Percentiles rank a stretch among this genome's conserved stretches.
Evolutionary conservation across 2,113 vertebrate genomes (phyloP).

Genomic region (Dasypus novemcinctus): DNA sequence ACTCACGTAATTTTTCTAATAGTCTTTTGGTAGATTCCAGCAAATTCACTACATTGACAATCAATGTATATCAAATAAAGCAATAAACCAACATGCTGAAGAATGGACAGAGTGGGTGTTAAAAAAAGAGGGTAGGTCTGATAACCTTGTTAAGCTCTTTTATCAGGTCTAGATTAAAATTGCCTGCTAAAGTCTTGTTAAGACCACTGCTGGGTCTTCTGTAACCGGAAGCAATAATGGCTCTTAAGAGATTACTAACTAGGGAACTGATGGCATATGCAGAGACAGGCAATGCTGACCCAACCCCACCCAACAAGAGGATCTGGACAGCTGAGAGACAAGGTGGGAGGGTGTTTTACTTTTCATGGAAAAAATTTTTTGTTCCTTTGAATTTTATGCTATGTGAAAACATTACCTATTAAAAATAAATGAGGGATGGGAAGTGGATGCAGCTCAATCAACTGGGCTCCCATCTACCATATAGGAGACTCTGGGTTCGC

Average conservation of each 20-base stretch:
- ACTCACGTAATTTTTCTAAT: neutral
- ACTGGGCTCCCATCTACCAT: too few species aligned
- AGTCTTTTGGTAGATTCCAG: neutral
- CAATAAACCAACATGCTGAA: neutral
- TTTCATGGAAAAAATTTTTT: neutral
- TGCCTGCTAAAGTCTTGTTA: neutral
- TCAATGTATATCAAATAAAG: neutral
- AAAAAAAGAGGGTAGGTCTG: neutral
- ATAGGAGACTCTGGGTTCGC: too few species aligned
- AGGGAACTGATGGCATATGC: fast-evolving
- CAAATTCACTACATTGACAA: neutral
- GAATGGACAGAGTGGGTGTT: neutral
- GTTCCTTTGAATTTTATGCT: neutral
- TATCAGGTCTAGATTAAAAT: too few species aligned
- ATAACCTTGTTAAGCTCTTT: neutral
- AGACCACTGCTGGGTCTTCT: neutral
- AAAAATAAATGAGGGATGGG: neutral
- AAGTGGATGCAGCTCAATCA: too few species aligned
- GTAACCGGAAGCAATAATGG: neutral
- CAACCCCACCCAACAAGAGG: neutral
- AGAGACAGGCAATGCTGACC: too few species aligned
- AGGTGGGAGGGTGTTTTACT: neutral
- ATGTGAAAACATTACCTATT: neutral
- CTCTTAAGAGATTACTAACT: neutral
- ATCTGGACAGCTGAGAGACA: neutral